These are phyloP conservation scores for Carterocephalus palaemon DNA, from an alignment of 2,888 invertebrate genomes.

Conservation along the genomic window DNA sequence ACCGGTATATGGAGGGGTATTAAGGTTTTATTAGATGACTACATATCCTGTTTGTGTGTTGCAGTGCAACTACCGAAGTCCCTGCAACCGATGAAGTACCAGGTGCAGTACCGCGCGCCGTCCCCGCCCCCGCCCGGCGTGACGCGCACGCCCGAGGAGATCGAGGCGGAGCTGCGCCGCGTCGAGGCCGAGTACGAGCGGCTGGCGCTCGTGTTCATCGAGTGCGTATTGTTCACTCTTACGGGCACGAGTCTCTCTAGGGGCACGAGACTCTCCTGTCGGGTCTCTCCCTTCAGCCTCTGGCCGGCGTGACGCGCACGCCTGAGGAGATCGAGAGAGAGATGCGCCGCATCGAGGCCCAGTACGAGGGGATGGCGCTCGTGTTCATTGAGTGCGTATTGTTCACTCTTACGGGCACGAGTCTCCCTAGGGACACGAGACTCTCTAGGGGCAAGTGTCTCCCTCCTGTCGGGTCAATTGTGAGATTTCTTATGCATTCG, in stretches of 20 bases:
- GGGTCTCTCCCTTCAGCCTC: slow-evolving; percentile 63
- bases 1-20: too few relatives aligned
- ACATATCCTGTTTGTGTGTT: too few relatives aligned
- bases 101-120: slow-evolving; percentile 83
- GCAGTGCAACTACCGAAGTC: slow-evolving; percentile 75
- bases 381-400: slow-evolving; percentile 83
- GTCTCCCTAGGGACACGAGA: not conserved
- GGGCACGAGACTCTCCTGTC: not conserved
- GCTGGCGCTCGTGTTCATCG: slow-evolving; percentile 83
- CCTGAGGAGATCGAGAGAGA: slow-evolving; percentile 91
- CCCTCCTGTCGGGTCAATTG: slow-evolving; percentile 51
- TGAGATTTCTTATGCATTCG: not conserved
- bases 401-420: not conserved
- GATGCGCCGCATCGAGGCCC: slow-evolving; percentile 84
- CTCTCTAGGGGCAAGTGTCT: not conserved
- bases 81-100: slow-evolving; percentile 81
- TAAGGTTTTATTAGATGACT: too few relatives aligned
- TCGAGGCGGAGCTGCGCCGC: slow-evolving; percentile 87
- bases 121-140: slow-evolving; percentile 82
- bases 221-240: slow-evolving; percentile 67
- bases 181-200: slow-evolving; percentile 86
- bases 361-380: slow-evolving; percentile 84
- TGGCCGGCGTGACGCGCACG: slow-evolving; percentile 82
- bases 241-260: not conserved
- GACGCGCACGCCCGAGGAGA: slow-evolving; percentile 86